These are phyloP conservation scores for Serinus canaria DNA, from an alignment of 2,113 vertebrate genomes.

Conservation along the genomic window DNA sequence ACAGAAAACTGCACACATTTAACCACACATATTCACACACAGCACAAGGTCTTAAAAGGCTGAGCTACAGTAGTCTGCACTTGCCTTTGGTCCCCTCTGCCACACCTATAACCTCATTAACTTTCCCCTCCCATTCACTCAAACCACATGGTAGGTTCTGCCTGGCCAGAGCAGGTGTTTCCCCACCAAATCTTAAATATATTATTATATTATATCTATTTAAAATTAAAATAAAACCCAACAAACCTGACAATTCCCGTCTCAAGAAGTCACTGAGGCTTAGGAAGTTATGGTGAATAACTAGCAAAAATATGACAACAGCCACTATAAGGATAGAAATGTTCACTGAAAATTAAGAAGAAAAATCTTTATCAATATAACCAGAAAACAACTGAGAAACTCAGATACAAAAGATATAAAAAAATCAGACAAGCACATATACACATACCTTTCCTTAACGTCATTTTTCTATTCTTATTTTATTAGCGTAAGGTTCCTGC, in stretches of 20 bases:
- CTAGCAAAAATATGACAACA: constrained; percentile 85
- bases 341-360: constrained; percentile 81
- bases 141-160: neutral
- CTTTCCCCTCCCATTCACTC: neutral
- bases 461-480: constrained; percentile 72
- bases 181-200: neutral
- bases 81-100: neutral
- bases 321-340: constrained; percentile 85
- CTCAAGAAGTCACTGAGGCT: constrained; percentile 89
- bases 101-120: neutral
- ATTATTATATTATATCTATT: too few relatives aligned
- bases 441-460: constrained; percentile 82
- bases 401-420: neutral
- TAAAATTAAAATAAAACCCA: neutral
- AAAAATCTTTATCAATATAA: neutral
- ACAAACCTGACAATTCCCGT: constrained; percentile 82
- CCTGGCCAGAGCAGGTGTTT: neutral
- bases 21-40: neutral
- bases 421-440: neutral
- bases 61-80: neutral
- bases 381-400: neutral
- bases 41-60: neutral
- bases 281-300: constrained; percentile 90
- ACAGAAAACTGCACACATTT: neutral
- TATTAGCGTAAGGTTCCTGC: neutral